Evolutionary conservation across 2,113 vertebrate species (phyloP), one percentile per base, ranked within the genome.

Genomic region (Cacatua alba): DNA sequence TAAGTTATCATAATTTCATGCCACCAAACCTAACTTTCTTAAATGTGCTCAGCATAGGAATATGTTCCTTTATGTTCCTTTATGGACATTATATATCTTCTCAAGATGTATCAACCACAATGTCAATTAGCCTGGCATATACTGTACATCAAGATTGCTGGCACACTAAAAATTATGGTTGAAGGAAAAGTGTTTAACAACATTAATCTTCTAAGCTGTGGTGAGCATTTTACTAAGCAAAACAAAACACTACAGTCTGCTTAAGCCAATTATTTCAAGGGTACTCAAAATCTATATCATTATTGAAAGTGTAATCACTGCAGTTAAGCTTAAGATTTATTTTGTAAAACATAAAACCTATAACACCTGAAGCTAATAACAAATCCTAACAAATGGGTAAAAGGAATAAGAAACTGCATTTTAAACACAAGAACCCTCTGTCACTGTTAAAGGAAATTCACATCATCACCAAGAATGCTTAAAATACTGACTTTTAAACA

Each of bases 1-100:
- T 78, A 75, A 88, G 77, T 91, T 84, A 69, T 90, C 68, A 86
- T 76, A 86, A 88, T 91, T 93, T 71, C 60, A 76, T 92, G 37
- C 52, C 60, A 76, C 83, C 29, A 82, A 95, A 82, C 8, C 35
- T 72, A 86, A 20, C 55, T 76, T 88, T 84, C 82, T 88, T 86
- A 72, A 65, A 91, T 86, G 33, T 82, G 17, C 44, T 69, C 31
- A 78, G 60, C n/a, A 57, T 35, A 69, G 16, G 69, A 83, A 71
- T n/a, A 44, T 69, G n/a, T 1, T 95, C 48, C 39, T 41, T 60
- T 46, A 44, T 69, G n/a, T 1, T 95, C 48, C 39, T 41, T 60
- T 46, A 86, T 41, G 49, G 35, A 75, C 31, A 41, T 37, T n/a
- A 82, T 48, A 15, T 57, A 62, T 49, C 24, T 86, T 88, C 69